phyloP scores from a whole-genome alignment of 2,113 vertebrate genomes.

The Platysternon megacephalum region DNA sequence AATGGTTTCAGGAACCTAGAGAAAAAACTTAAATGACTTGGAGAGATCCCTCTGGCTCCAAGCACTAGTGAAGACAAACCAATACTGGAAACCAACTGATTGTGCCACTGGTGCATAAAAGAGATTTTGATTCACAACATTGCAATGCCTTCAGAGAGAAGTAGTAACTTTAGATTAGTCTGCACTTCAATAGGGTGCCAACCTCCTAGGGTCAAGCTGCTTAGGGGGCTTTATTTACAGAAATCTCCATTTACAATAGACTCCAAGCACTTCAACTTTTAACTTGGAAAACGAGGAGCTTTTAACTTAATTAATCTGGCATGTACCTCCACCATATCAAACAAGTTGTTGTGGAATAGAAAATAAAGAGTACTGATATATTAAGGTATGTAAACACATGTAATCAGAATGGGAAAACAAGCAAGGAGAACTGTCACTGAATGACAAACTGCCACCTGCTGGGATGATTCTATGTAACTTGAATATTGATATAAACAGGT shows the following conservation, averaged over 20 bases:
- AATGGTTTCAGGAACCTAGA: neutral
- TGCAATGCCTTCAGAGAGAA: rapidly evolving
- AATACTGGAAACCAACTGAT: rapidly evolving
- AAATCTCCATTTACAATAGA: conserved; percentile 43
- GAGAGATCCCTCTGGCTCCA: neutral
- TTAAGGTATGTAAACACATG: conserved; percentile 61
- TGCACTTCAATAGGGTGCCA: neutral
- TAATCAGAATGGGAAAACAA: conserved; percentile 19
- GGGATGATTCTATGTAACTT: neutral
- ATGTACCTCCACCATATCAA: conserved; percentile 1
- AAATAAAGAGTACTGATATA: conserved; percentile 55
- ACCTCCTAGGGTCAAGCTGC: neutral
- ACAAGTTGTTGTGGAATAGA: conserved; percentile 46
- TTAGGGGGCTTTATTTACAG: conserved; percentile 57
- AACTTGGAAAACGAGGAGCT: conserved; percentile 1
- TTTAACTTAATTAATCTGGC: neutral
- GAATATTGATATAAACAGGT: neutral
- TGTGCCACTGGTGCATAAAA: neutral
- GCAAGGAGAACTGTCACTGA: neutral
- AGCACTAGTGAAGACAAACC: neutral
- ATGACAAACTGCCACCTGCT: conserved; percentile 2
- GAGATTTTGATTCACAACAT: neutral
- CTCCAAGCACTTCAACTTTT: conserved; percentile 19
- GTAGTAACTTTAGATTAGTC: rapidly evolving
- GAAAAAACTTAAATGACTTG: neutral